phyloP scores from a whole-genome alignment of 2,113 vertebrate genomes.

The Cairina moschata region DNA sequence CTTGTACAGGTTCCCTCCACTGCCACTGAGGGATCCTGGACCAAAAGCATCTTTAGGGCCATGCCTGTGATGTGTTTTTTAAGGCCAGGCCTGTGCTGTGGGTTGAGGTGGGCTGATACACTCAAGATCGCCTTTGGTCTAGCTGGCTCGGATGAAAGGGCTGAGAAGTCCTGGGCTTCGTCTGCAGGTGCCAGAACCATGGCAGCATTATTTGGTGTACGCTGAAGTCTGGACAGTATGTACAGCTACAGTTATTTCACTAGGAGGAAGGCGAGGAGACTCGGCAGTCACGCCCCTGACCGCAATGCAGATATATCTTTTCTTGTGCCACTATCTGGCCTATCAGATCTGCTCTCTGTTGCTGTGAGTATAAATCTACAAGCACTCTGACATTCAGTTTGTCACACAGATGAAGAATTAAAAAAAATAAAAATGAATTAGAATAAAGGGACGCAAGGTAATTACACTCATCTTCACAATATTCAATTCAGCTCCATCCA shows the following conservation, averaged over 20 bases:
- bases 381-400: slow-evolving; percentile 15
- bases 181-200: neutral
- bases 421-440: slow-evolving; percentile 34
- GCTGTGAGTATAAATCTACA: neutral
- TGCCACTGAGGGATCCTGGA: neutral
- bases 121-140: neutral
- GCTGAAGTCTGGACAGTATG: neutral
- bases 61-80: neutral
- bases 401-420: slow-evolving; percentile 29
- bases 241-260: neutral
- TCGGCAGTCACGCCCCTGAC: neutral
- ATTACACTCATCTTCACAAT: slow-evolving; percentile 56
- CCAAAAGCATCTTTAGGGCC: neutral
- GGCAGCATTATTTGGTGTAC: neutral
- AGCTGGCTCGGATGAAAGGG: neutral
- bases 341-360: neutral
- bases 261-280: neutral
- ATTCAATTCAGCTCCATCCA: slow-evolving; percentile 53
- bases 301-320: neutral
- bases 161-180: neutral
- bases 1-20: neutral
- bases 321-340: neutral
- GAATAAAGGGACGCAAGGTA: slow-evolving; percentile 49
- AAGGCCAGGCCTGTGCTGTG: neutral
- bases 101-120: neutral